A percentile compares a stretch with the other conserved stretches of the same genome.
phyloP scores from a whole-genome alignment of 2,113 vertebrate species.

The Opisthocomus hoazin region DNA sequence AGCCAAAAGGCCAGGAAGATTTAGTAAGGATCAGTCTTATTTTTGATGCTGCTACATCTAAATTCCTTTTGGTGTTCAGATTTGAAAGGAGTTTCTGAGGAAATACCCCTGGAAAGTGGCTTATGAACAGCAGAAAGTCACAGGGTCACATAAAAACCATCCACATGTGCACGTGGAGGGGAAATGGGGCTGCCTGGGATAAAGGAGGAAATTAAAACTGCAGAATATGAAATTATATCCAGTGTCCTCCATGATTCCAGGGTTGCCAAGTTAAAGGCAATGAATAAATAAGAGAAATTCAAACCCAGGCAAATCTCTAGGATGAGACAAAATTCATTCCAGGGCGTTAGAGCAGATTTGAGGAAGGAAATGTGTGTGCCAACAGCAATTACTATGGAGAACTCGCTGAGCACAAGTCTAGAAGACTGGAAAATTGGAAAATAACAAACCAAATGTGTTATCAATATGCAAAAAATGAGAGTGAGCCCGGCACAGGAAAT shows the following conservation, averaged over 20 bases:
- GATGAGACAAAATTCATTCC: conserved; percentile 50
- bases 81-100: background rate
- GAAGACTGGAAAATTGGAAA: conserved; percentile 71
- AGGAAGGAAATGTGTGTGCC: conserved; percentile 43
- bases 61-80: background rate
- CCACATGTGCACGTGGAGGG: rapidly evolving
- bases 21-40: background rate
- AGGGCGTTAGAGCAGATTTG: conserved; percentile 48
- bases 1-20: background rate
- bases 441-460: conserved; percentile 61
- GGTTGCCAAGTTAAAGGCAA: background rate
- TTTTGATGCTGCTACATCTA: background rate
- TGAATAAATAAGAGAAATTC: conserved; percentile 43
- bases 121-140: background rate
- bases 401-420: conserved; percentile 57
- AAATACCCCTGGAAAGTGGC: background rate
- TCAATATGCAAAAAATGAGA: conserved; percentile 68
- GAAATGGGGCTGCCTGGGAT: background rate
- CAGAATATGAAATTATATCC: conserved; percentile 32
- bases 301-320: conserved; percentile 40
- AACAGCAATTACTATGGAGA: conserved; percentile 63
- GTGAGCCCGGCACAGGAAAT: conserved; percentile 56
- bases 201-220: conserved; percentile 34
- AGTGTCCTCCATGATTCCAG: background rate
- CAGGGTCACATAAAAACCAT: background rate